Base-by-base conservation (phyloP, 2,888 invertebrate species). In the Parasteatoda lunata region DNA sequence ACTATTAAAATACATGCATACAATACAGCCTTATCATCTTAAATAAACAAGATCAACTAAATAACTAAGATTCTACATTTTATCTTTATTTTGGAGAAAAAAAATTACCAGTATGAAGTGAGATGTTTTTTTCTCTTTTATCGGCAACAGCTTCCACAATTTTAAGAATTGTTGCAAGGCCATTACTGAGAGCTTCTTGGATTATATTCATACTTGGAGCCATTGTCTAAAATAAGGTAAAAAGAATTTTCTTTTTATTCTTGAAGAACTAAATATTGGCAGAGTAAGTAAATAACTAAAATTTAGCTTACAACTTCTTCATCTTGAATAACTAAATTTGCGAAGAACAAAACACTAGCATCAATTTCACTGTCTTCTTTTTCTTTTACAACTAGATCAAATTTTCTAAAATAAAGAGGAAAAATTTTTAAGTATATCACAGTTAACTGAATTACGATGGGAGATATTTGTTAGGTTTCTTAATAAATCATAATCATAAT, bases 151-250 rank as follows among this genome's bases (percentile, higher is more conserved):
- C 71, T 9, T 80, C 66, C 7, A 80, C 68, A 15, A 77, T 66
- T 66, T 66, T 66, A 30, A 65, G 85, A 47, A 85, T 76, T 48
- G 51, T 76, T n/a, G 47, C n/a, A 0, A 80, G 80, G 30, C 79
- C 80, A 45, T 52, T 75, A 71, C 66, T 80, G 0, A 85, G 49
- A 13, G 80, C 65, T 45, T 11, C 66, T 85, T 85, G 85, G 51
- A 85, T 54, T 71, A 8, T n/a, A 71, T 80, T 68, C 70, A 85
- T 76, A 5, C 54, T 85, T n/a, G 85, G 85, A 66, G 77, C 54
- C 52, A 85, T 80, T 4, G 64, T 54, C 85, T 85, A 11, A 52
- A 71, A 65, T 11, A 51, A 15, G 54, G 15, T 47, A 45, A 11
- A 73, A 73, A 7, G 3, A 65, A 4, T 8, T 9, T 9, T 68